Percentiles rank a stretch among this genome's conserved stretches.
These are phyloP conservation scores for Lamellibrachia luymesi DNA, from an alignment of 1,140 invertebrate species.

Conservation along the genomic window DNA sequence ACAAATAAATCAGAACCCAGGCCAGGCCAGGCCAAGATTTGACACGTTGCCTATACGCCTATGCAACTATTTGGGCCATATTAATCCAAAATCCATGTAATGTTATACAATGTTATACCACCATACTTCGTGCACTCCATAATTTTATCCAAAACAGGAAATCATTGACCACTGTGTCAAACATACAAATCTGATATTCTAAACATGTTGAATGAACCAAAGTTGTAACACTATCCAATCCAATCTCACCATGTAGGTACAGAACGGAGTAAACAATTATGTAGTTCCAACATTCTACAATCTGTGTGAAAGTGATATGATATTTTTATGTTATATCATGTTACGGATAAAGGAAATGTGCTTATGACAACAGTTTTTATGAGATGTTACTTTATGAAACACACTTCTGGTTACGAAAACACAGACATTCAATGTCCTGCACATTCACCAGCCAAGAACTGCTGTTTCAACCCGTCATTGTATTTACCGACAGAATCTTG, in stretches of 20 bases:
- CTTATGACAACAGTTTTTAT: not conserved
- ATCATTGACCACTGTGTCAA: not conserved
- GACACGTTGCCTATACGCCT: not conserved
- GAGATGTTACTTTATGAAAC: not conserved
- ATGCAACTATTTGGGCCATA: not conserved
- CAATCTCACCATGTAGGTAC: not conserved
- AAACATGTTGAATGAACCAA: not conserved
- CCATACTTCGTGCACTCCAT: not conserved
- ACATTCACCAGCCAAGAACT: not conserved
- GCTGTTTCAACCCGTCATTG: not conserved
- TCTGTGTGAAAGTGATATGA: not conserved
- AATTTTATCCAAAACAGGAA: constrained; percentile 1
- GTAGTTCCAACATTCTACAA: constrained; percentile 1
- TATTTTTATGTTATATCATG: constrained; percentile 1
- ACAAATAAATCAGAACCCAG: constrained; percentile 5
- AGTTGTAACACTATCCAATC: not conserved
- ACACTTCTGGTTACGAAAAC: constrained; percentile 4
- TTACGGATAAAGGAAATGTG: not conserved
- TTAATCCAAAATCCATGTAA: not conserved
- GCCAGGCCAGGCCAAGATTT: not conserved
- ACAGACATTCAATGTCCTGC: not conserved
- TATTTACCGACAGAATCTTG: not conserved
- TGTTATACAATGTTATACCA: not conserved
- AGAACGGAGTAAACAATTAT: not conserved
- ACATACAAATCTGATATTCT: not conserved